These are phyloP conservation scores for Ptilodon capucinus DNA, from an alignment of 2,888 invertebrate species.

Conservation along the genomic window DNA sequence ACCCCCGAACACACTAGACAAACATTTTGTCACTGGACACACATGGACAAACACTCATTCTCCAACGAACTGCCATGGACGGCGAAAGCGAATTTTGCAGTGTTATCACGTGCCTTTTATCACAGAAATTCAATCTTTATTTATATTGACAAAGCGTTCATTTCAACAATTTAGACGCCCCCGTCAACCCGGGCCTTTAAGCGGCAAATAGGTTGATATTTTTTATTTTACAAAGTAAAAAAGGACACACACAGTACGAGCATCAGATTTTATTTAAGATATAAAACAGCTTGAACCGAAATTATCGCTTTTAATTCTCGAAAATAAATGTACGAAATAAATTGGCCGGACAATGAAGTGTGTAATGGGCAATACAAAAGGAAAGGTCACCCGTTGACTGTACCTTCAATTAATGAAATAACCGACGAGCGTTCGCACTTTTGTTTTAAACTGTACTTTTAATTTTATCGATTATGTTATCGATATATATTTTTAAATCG, in stretches of 20 bases:
- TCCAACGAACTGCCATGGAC: too few relatives aligned
- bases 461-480: neutral
- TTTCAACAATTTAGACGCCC: too few relatives aligned
- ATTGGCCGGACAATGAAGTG: conserved; percentile 54
- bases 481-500: neutral
- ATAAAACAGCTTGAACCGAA: conserved; percentile 40
- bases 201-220: neutral
- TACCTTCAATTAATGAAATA: conserved; percentile 45
- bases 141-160: too few relatives aligned
- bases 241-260: conserved; percentile 22
- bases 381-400: conserved; percentile 33
- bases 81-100: too few relatives aligned
- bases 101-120: too few relatives aligned
- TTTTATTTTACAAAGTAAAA: conserved; percentile 1
- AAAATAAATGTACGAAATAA: conserved; percentile 44
- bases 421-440: conserved; percentile 21
- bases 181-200: too few relatives aligned
- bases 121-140: too few relatives aligned
- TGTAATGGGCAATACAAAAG: conserved; percentile 58
- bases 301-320: conserved; percentile 47
- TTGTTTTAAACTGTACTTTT: conserved; percentile 2
- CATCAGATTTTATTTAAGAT: conserved; percentile 38
- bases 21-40: too few relatives aligned
- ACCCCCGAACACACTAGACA: too few relatives aligned
- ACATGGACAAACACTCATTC: too few relatives aligned